phyloP scores from a whole-genome alignment of 2,113 vertebrate genomes.

The Pachypanchax playfairii region DNA sequence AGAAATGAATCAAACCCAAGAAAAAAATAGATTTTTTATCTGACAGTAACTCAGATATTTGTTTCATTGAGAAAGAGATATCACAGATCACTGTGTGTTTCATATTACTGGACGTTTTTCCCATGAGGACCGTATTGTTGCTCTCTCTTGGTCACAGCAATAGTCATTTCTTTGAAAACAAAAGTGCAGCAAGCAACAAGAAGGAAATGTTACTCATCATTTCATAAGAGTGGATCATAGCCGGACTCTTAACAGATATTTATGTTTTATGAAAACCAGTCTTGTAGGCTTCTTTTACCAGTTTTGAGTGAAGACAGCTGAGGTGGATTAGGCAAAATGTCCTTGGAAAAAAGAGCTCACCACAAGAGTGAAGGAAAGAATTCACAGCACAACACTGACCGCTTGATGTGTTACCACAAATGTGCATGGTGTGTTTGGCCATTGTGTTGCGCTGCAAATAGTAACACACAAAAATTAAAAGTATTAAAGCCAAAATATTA shows the following conservation, averaged over 20 bases:
- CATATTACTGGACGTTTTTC: constrained; percentile 13
- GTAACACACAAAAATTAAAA: constrained; percentile 6
- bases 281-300: constrained; percentile 75
- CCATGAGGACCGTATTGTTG: constrained; percentile 9
- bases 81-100: constrained; percentile 25
- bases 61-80: constrained; percentile 16
- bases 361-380: constrained; percentile 75
- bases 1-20: neutral
- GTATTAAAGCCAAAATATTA: neutral
- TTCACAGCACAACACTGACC: constrained; percentile 76
- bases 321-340: constrained; percentile 80
- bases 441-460: constrained; percentile 31
- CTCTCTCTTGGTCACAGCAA: constrained; percentile 25
- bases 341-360: constrained; percentile 79
- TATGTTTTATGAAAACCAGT: constrained; percentile 81
- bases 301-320: constrained; percentile 79
- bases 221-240: constrained; percentile 73
- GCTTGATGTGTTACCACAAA: constrained; percentile 71
- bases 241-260: constrained; percentile 81
- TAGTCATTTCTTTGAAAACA: constrained; percentile 48
- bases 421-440: constrained; percentile 51
- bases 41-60: neutral
- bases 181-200: constrained; percentile 61
- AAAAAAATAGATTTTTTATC: neutral
- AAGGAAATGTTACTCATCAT: constrained; percentile 81